Base-by-base conservation (phyloP, 2,888 invertebrate species). In the Brenthis ino region DNA sequence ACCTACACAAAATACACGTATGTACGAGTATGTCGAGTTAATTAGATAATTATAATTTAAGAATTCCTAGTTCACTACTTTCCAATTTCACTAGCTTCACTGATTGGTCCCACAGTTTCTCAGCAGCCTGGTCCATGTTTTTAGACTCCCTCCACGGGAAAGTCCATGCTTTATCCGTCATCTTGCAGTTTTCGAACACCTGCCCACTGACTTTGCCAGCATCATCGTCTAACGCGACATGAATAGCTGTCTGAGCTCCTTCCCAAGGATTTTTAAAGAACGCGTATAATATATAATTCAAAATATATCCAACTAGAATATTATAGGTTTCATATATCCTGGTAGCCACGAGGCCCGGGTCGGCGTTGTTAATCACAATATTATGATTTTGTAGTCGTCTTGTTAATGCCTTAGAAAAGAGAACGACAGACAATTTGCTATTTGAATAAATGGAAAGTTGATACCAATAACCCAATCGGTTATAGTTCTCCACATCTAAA, bases 271-370 rank as follows among this genome's bases (percentile, higher is more conserved):
- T 70, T 50, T 73, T 69, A 55, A 58, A 70, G 4, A 73, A 61
- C 5, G 94, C 77, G 74, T 88, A 89, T 74, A 95, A 71, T 0
- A 96, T 93, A 0, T 20, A 0, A 0, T 82, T 84, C 67, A 93
- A 88, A 80, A 93, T 0, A 93, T 88, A 69, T 94, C 75, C 75
- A 0, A 58, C 1, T 2, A 96, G 93, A 0, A 96, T 96, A 76
- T 95, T 93, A 74, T 95, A 89, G 0, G 76, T 77, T 1, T 77
- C 89, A 94, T 95, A 96, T 55, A 97, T 96, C 24, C 95, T 95
- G 0, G 96, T 96, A 75, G 96, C 95, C 54, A 96, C 96, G 84
- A 95, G 93, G 11, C 98, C 97, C 0, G 98, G 98, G 87, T 97
- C 97, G n/a, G 97, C 90, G 24, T 72, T 72, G 80, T 97, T 97